These are phyloP conservation scores for Eurytoma californica DNA, from an alignment of 2,888 invertebrate genomes.

Conservation along the genomic window DNA sequence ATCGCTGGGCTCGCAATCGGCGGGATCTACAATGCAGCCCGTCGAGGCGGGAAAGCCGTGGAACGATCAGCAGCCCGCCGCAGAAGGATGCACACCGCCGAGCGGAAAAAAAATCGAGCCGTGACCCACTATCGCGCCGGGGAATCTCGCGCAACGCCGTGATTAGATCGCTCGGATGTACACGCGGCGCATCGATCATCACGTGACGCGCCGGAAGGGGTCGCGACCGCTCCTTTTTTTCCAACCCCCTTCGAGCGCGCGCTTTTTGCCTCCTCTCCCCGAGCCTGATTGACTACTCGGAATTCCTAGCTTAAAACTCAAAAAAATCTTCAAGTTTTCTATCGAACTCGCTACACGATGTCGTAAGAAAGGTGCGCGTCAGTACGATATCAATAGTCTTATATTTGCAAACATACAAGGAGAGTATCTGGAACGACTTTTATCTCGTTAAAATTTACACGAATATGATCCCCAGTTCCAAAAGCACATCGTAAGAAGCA, in stretches of 20 bases:
- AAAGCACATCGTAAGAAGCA: too few relatives aligned
- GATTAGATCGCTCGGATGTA: background rate
- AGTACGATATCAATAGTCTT: too few relatives aligned
- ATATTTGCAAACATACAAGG: too few relatives aligned
- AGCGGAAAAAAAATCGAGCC: background rate
- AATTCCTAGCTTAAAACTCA: too few relatives aligned
- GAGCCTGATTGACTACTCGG: background rate
- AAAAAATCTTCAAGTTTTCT: background rate
- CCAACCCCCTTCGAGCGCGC: background rate
- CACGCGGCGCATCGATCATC: slow-evolving; percentile 16
- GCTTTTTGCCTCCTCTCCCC: background rate
- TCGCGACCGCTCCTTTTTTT: background rate
- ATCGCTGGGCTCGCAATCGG: background rate
- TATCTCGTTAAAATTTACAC: too few relatives aligned
- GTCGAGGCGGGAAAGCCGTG: background rate
- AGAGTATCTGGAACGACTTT: too few relatives aligned
- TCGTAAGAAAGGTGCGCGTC: background rate
- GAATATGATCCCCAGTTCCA: too few relatives aligned
- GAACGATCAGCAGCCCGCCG: background rate
- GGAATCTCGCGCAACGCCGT: background rate
- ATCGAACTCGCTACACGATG: too few relatives aligned
- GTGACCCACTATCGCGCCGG: background rate
- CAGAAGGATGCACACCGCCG: background rate
- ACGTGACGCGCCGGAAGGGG: background rate
- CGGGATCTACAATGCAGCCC: background rate